Base-by-base conservation (phyloP, 2,113 vertebrate species). In the Morone chrysops region DNA sequence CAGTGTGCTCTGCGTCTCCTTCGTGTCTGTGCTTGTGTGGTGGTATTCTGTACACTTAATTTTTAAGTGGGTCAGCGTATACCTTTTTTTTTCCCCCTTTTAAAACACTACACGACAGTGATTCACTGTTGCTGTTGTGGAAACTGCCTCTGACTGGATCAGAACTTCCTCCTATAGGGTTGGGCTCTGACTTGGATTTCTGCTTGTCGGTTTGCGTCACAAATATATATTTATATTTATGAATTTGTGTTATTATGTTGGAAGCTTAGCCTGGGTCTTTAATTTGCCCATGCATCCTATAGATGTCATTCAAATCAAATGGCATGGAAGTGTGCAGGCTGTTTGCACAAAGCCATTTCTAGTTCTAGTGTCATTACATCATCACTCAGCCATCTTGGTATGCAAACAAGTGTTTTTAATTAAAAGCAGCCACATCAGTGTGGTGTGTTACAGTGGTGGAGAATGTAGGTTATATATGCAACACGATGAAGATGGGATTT, bases 341-440 rank as follows among this genome's bases (percentile, higher is more conserved):
- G 73, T 70, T 75, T 83, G 43, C 60, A 73, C 84, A 70, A 59
- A 89, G 83, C 70, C 75, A 50, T 60, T 87, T 82, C 75, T 51
- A 90, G 41, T 86, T 85, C 69, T 25, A 54, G 54, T 83, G 88
- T 89, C 81, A 89, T 92, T 91, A 92, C 91, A 93, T 94, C 90
- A 90, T 84, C 88, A 81, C 81, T 87, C 90, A 89, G 87, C 91
- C 91, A 90, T 93, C 87, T 93, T 90, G 82, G 78, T 90, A 78
- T 85, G 67, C 76, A 91, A 93, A 91, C 78, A 90, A 88, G 81
- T 89, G 80, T 90, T 87, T 74, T 84, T 79, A 80, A 87, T 90
- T 83, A 87, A 89, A 84, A 80, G 59, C 12, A 78, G 67, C 11
- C 51, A 59, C 79, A 83, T 18, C 36, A 20, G 31, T 65, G 57